These are phyloP conservation scores for Manacus vitellinus DNA, from an alignment of 2,113 vertebrate species.

Conservation along the genomic window DNA sequence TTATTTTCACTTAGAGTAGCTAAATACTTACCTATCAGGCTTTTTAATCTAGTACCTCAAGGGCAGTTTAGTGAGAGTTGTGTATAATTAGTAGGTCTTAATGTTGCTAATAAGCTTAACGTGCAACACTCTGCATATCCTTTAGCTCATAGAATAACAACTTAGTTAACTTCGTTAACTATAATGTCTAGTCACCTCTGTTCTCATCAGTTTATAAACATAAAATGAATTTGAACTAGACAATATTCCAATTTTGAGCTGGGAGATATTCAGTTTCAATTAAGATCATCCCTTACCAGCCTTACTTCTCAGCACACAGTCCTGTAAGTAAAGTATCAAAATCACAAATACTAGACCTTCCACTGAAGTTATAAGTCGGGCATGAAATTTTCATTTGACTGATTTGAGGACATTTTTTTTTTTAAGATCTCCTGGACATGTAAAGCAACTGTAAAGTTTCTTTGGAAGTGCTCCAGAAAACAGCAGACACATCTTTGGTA, in stretches of 20 bases:
- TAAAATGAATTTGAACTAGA: not conserved
- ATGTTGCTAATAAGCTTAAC: not conserved
- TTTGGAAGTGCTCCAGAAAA: not conserved
- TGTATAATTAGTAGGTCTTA: not conserved
- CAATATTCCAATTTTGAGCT: not conserved
- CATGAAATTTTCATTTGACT: not conserved
- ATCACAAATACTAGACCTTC: not conserved
- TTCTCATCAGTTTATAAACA: not conserved
- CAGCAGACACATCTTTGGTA: not conserved
- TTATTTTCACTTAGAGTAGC: not conserved
- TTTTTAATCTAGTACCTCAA: not conserved
- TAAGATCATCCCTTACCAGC: not conserved
- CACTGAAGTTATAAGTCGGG: not conserved
- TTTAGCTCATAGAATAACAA: not conserved
- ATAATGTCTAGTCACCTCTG: not conserved
- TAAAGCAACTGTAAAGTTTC: not conserved
- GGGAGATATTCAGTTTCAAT: not conserved
- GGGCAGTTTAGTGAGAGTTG: not conserved
- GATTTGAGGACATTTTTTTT: not conserved
- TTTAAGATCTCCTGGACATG: not conserved
- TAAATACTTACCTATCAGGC: not conserved
- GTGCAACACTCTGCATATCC: not conserved
- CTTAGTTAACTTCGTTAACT: not conserved
- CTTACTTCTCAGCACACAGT: not conserved
- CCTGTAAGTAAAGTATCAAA: not conserved